phyloP scores from a whole-genome alignment of 1,140 invertebrate genomes.

The Sitobion miscanthi region DNA sequence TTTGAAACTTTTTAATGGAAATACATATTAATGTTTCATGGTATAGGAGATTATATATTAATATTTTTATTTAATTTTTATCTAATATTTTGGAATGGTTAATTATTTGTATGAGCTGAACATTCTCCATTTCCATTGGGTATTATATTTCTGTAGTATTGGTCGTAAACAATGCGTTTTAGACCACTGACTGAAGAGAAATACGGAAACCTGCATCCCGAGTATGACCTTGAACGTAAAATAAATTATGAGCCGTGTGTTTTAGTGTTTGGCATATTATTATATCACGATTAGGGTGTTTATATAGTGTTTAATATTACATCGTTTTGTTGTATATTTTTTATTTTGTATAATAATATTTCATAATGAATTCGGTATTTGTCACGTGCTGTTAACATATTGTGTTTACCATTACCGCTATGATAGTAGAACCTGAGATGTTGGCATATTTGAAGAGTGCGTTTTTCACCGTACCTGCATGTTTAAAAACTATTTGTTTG shows the following conservation, averaged over 20 bases:
- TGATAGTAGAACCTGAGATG: neutral
- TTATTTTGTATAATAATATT: neutral
- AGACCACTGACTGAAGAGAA: neutral
- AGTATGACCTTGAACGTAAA: neutral
- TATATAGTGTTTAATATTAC: neutral
- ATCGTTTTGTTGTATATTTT: neutral
- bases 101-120: neutral
- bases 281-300: neutral
- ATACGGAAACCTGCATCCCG: neutral
- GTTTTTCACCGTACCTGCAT: neutral
- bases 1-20: neutral
- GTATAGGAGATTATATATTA: neutral
- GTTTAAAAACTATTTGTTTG: neutral
- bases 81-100: neutral
- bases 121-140: neutral
- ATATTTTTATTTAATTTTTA: neutral
- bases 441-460: neutral
- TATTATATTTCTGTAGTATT: neutral
- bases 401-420: neutral
- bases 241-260: neutral
- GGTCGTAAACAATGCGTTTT: neutral
- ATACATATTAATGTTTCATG: neutral
- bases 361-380: neutral
- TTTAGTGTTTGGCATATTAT: neutral
- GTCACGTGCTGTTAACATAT: neutral